phyloP scores from a whole-genome alignment of 2,113 vertebrate genomes.

The Ramphastos sulfuratus region DNA sequence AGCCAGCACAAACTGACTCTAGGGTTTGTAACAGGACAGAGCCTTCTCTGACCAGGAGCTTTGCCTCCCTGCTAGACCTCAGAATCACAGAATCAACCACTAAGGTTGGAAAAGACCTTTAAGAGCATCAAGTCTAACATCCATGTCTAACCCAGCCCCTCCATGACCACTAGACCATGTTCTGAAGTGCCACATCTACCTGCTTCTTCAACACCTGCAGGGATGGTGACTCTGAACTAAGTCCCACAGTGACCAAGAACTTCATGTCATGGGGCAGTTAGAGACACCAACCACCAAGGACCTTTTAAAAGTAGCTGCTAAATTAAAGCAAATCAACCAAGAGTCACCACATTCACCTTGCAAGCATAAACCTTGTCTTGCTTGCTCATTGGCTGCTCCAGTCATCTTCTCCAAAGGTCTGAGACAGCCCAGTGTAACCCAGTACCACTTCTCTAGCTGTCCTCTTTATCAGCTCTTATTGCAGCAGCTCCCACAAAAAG shows the following conservation, averaged over 20 bases:
- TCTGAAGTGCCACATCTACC: too few relatives aligned
- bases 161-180: too few relatives aligned
- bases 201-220: neutral
- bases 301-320: neutral
- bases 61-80: neutral
- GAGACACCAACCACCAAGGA: neutral
- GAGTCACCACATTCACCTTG: fast-evolving
- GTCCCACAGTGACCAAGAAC: neutral
- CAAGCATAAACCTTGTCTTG: neutral
- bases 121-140: too few relatives aligned
- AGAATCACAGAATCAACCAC: too few relatives aligned
- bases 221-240: neutral
- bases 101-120: too few relatives aligned
- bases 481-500: neutral
- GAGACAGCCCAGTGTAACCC: neutral
- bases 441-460: neutral
- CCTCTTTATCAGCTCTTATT: neutral
- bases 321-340: neutral
- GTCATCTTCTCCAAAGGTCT: neutral
- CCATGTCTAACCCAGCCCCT: too few relatives aligned
- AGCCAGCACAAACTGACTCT: fast-evolving
- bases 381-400: neutral
- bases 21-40: neutral
- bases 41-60: neutral
- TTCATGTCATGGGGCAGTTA: neutral